phyloP scores from a whole-genome alignment of 2,888 invertebrate species.

The Napeogenes inachia region DNA sequence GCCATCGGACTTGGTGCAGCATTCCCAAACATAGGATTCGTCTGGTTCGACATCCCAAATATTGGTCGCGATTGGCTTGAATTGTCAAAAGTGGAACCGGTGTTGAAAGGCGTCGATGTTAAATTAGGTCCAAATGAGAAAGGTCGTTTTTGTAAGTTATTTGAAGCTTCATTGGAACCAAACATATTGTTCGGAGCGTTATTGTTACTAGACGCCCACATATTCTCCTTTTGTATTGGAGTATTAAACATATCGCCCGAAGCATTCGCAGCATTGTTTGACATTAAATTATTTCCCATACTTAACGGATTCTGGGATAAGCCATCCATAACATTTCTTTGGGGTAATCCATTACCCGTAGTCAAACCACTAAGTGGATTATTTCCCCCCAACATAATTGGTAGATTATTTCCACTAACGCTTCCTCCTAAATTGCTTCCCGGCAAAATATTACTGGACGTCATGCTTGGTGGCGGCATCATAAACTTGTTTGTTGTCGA shows the following conservation, averaged over 20 bases:
- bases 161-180: constrained; percentile 39
- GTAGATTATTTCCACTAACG: constrained; percentile 23
- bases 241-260: constrained; percentile 41
- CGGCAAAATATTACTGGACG: constrained; percentile 11
- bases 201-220: constrained; percentile 45
- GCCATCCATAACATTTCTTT: constrained; percentile 33
- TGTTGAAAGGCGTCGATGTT: constrained; percentile 38
- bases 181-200: constrained; percentile 42
- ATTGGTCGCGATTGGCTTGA: constrained; percentile 37
- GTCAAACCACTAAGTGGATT: constrained; percentile 20
- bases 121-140: constrained; percentile 51
- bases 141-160: constrained; percentile 43
- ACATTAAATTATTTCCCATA: constrained; percentile 6
- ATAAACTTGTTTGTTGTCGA: constrained; percentile 29
- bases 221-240: constrained; percentile 46
- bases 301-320: constrained; percentile 33
- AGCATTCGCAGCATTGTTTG: constrained; percentile 13
- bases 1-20: constrained; percentile 38
- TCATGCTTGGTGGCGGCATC: constrained; percentile 20
- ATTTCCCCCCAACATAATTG: constrained; percentile 9
- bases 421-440: constrained; percentile 16
- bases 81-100: constrained; percentile 39
- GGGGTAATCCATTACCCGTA: constrained; percentile 18
- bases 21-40: constrained; percentile 44
- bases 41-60: constrained; percentile 48